Evolutionary conservation across 1,140 invertebrate species (phyloP).

Genomic region (Scylla paramamosain): DNA sequence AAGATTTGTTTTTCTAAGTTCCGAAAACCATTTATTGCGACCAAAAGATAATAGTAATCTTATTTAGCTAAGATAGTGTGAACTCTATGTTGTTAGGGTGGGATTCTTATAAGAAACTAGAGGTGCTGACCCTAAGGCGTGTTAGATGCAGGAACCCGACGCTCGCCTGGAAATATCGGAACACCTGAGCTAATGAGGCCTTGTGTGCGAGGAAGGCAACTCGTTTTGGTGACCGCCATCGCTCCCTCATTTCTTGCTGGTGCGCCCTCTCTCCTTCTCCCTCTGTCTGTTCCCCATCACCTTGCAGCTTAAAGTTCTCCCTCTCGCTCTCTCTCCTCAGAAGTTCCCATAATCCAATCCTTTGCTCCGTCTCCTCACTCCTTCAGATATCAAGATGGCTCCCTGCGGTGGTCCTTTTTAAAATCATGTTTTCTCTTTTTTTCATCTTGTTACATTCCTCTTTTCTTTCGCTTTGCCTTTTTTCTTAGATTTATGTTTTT

Average conservation of each 20-base stretch:
- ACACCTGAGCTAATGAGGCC: constrained; percentile 66
- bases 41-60: background rate
- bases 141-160: background rate
- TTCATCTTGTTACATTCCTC: too few species aligned
- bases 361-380: background rate
- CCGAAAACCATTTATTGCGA: background rate
- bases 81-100: background rate
- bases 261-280: background rate
- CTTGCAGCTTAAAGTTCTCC: too few species aligned
- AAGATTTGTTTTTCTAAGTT: background rate
- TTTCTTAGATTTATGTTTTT: too few species aligned
- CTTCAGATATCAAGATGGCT: background rate
- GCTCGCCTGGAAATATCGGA: constrained; percentile 60
- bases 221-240: constrained; percentile 41
- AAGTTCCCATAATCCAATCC: background rate
- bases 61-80: background rate
- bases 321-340: background rate
- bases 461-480: too few species aligned
- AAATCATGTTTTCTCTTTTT: background rate
- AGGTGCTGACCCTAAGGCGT: background rate
- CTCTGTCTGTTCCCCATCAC: background rate
- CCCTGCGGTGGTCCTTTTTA: background rate
- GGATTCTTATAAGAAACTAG: background rate
- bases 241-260: background rate
- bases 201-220: constrained; percentile 59